A percentile compares a stretch with the other conserved stretches of the same genome.
These are phyloP conservation scores for Holothuria glaberrima DNA, from an alignment of 35 echinoderm and acorn worm genomes.

Conservation along the genomic window DNA sequence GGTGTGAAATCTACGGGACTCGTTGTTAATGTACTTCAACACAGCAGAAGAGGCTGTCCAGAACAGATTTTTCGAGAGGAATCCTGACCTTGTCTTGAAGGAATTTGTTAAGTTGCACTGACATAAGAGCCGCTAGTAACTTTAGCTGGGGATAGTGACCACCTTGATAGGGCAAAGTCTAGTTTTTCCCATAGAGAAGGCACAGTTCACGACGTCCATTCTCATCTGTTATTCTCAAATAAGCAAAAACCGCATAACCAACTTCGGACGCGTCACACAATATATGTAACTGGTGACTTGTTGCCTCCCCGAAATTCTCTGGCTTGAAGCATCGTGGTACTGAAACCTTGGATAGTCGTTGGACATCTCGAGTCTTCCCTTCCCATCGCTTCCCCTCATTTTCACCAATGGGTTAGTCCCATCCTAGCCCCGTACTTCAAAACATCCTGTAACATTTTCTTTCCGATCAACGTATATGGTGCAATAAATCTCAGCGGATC, in stretches of 20 bases:
- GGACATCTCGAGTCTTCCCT: slow-evolving; percentile 33
- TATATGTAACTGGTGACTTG: slow-evolving; percentile 32
- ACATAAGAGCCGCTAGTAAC: background rate
- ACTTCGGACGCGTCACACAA: slow-evolving; percentile 54
- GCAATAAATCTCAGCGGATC: slow-evolving; percentile 70
- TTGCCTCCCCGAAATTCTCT: slow-evolving; percentile 46
- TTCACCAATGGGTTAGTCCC: slow-evolving; percentile 68
- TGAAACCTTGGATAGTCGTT: slow-evolving; percentile 5
- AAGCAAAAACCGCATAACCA: slow-evolving; percentile 39
- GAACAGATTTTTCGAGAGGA: background rate
- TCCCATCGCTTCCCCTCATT: background rate
- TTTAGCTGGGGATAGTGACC: slow-evolving; percentile 21
- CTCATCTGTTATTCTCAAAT: slow-evolving; percentile 33
- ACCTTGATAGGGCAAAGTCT: slow-evolving; percentile 13
- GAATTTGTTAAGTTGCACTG: background rate
- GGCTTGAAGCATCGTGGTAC: slow-evolving; percentile 65
- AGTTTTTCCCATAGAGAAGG: slow-evolving; percentile 44
- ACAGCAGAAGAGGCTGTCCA: slow-evolving; percentile 47
- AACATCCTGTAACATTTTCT: slow-evolving; percentile 65
- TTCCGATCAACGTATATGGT: slow-evolving; percentile 55
- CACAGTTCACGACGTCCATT: slow-evolving; percentile 14
- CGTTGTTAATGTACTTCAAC: slow-evolving; percentile 36
- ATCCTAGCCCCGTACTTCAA: slow-evolving; percentile 47
- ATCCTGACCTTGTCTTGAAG: background rate
- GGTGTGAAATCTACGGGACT: slow-evolving; percentile 31